Evolutionary conservation across 2,888 invertebrate genomes (phyloP), one percentile per base, ranked within the genome.

Genomic region (Noctua janthina): DNA sequence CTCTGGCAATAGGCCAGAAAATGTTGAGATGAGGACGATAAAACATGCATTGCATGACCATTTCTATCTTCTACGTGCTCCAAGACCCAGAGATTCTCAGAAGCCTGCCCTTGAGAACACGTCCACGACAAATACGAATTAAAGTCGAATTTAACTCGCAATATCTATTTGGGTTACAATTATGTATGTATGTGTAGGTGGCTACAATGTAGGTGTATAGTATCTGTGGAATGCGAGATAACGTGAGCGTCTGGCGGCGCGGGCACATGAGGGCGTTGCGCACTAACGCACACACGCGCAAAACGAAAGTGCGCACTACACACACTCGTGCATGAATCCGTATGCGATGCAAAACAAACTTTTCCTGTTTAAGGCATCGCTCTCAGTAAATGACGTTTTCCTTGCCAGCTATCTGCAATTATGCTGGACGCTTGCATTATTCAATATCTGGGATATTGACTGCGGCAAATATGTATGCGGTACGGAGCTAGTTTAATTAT

Each of bases 161-260:
- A 73, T 89, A 86, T 85, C 88, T 91, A 90, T 91, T 88, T 89
- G 82, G 91, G 89, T 91, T 90, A 88, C 85, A 90, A 87, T 87
- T 87, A 84, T 83, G 83, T 87, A 82, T 89, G 80, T 73, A 80
- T 85, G 88, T 90, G 91, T 91, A 81, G 90, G 91, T 90, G 88
- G 89, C 62, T 87, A 86, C 83, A 84, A 85, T 91, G 91, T 91
- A 87, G 90, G 91, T 90, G 91, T 90, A 87, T 89, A 91, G 91
- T 91, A 91, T 91, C 90, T 87, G 84, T 89, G 91, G 89, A 89
- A 90, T 90, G 89, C 86, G 82, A 88, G 91, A 91, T 91, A 91
- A 90, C 86, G 90, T 89, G 91, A 88, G 90, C 88, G 92, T 91
- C 91, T 92, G 91, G 91, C 89, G 84, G 82, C 87, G 90, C 90